Evolutionary conservation across 1,140 invertebrate species (phyloP).

Genomic region (Spodoptera frugiperda): DNA sequence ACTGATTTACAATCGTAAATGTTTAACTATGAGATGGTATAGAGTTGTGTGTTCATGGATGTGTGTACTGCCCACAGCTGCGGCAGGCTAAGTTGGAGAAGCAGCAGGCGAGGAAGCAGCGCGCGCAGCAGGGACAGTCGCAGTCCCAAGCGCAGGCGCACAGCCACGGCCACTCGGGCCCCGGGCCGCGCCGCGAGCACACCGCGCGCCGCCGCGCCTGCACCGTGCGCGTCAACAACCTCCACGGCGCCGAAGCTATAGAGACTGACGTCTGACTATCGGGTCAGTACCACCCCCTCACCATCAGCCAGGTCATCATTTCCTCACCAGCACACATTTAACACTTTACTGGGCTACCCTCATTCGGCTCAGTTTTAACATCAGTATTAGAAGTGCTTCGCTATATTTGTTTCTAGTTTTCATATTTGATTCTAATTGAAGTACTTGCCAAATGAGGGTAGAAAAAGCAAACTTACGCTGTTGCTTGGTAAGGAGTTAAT

Average conservation of each 20-base stretch:
- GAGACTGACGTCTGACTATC: conserved; percentile 99
- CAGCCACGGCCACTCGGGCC: conserved; percentile 51
- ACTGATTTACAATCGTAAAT: neutral
- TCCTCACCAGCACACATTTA: conserved; percentile 37
- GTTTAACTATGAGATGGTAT: neutral
- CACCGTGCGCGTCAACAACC: conserved; percentile 86
- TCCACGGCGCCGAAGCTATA: conserved; percentile 87
- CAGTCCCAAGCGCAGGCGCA: conserved; percentile 57
- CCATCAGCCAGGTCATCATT: conserved; percentile 31
- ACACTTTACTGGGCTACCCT: conserved; percentile 32
- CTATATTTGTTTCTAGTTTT: neutral
- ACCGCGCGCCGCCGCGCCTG: conserved; percentile 95
- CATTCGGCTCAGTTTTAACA: neutral
- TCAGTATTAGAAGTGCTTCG: neutral
- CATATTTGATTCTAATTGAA: neutral
- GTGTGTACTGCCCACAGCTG: conserved; percentile 53
- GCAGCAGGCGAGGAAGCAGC: conserved; percentile 64
- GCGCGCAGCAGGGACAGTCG: conserved; percentile 45
- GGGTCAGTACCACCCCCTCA: conserved; percentile 87
- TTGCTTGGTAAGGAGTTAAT: conserved; percentile 44
- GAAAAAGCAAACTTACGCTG: conserved; percentile 11
- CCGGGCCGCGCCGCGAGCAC: conserved; percentile 42
- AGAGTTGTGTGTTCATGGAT: neutral
- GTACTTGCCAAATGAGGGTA: conserved; percentile 18
- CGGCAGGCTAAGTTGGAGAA: conserved; percentile 72